Conservation (phyloP, 2,888 invertebrate species). For the Molorchus minor region DNA sequence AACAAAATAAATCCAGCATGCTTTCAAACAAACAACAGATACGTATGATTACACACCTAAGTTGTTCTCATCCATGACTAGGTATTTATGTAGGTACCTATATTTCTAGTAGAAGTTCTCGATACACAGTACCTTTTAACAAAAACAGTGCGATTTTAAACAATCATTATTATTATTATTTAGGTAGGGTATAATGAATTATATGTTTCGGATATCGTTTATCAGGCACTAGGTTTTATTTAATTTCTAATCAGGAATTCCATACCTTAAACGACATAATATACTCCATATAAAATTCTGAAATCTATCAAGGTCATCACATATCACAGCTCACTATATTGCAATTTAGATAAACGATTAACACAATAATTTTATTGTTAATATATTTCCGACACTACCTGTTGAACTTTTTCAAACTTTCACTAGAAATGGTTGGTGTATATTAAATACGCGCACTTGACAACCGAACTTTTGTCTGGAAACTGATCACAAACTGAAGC, state of each 20-base stretch:
- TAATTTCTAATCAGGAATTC: no score
- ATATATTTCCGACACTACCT: constrained; percentile 7
- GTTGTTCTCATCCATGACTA: constrained; percentile 57
- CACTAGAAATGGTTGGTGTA: constrained; percentile 29
- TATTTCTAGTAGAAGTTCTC: constrained; percentile 38
- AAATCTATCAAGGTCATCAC: constrained; percentile 29
- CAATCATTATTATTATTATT: no score
- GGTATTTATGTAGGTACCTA: no score
- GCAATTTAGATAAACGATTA: constrained; percentile 19
- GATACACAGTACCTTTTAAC: constrained; percentile 34
- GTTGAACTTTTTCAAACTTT: constrained; percentile 31
- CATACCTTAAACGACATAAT: constrained; percentile 40
- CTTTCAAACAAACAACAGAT: constrained; percentile 36
- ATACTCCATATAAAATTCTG: constrained; percentile 35
- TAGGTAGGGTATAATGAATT: no score
- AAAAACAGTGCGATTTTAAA: constrained; percentile 35
- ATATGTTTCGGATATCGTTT: no score
- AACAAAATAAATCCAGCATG: constrained; percentile 34
- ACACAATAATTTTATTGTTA: no score
- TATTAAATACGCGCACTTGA: background rate
- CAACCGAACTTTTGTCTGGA: constrained; percentile 17
- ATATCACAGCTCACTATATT: constrained; percentile 20
- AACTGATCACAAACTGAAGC: constrained; percentile 31
- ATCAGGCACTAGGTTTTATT: no score
- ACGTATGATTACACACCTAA: constrained; percentile 56